phyloP scores from a whole-genome alignment of 2,888 invertebrate species.

The Drosophila borborema region DNA sequence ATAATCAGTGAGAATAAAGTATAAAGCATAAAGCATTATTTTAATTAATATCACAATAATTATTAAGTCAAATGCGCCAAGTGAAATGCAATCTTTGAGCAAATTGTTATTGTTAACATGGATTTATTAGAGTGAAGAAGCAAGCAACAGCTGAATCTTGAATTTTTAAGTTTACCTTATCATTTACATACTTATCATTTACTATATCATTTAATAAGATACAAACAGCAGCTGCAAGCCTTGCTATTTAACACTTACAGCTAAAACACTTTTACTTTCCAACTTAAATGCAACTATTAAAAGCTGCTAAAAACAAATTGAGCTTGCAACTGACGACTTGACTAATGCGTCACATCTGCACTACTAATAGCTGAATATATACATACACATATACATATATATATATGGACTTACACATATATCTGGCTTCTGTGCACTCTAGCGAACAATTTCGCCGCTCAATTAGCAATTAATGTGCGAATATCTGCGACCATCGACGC shows the following conservation, averaged over 20 bases:
- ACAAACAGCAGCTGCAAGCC: neutral
- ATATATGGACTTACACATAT: neutral
- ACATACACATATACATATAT: neutral
- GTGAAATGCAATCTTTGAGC: too few species aligned
- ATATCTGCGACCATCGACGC: conserved; percentile 53
- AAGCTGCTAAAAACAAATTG: neutral
- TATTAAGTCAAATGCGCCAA: too few species aligned
- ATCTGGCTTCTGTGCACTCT: neutral
- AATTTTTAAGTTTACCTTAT: too few species aligned
- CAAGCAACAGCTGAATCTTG: too few species aligned
- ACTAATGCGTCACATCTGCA: conserved; percentile 26
- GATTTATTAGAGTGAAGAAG: neutral
- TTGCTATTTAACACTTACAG: neutral
- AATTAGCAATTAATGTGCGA: conserved; percentile 57
- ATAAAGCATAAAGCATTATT: neutral
- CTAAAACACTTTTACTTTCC: neutral
- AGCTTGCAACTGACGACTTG: neutral
- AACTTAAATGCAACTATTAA: neutral
- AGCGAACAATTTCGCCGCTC: conserved; percentile 3
- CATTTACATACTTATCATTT: too few species aligned
- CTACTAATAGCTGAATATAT: neutral
- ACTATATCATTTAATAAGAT: too few species aligned
- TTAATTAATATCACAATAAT: neutral
- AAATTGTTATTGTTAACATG: neutral
- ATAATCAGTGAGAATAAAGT: neutral